These are phyloP conservation scores for Tetropium fuscum DNA, from an alignment of 2,888 invertebrate genomes.

Conservation along the genomic window DNA sequence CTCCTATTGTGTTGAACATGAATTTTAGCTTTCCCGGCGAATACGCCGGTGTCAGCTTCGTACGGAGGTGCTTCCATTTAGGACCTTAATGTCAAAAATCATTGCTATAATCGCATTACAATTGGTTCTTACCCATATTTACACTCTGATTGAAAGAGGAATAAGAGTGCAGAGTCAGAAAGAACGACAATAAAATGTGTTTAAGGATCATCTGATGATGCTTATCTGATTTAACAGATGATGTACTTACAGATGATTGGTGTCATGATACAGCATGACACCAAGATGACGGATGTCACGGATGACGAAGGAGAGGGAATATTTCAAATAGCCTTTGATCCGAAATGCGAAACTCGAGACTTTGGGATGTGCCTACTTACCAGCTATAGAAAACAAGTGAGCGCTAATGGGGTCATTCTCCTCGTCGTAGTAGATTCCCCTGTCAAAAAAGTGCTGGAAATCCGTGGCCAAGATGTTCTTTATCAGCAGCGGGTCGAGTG, in stretches of 20 bases:
- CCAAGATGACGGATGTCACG: too few relatives aligned
- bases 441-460: conserved; percentile 75
- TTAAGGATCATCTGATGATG: neutral
- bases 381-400: conserved; percentile 70
- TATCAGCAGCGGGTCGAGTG: conserved; percentile 73
- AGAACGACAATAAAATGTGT: neutral
- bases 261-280: too few relatives aligned
- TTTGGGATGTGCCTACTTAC: too few relatives aligned
- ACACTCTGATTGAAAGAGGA: too few relatives aligned
- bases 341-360: too few relatives aligned
- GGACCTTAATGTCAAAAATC: conserved; percentile 59
- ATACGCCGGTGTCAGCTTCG: conserved; percentile 75
- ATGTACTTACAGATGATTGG: too few relatives aligned
- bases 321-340: too few relatives aligned
- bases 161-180: neutral
- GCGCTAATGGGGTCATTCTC: conserved; percentile 72
- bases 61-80: conserved; percentile 73
- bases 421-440: conserved; percentile 73
- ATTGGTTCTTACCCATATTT: too few relatives aligned
- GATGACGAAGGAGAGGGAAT: too few relatives aligned
- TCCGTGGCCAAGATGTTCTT: conserved; percentile 70
- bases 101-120: too few relatives aligned
- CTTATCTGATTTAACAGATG: too few relatives aligned
- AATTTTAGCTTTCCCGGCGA: conserved; percentile 75
- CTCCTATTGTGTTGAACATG: conserved; percentile 73